Conservation (phyloP, 2,113 vertebrate genomes). For the Aegotheles bennettii region DNA sequence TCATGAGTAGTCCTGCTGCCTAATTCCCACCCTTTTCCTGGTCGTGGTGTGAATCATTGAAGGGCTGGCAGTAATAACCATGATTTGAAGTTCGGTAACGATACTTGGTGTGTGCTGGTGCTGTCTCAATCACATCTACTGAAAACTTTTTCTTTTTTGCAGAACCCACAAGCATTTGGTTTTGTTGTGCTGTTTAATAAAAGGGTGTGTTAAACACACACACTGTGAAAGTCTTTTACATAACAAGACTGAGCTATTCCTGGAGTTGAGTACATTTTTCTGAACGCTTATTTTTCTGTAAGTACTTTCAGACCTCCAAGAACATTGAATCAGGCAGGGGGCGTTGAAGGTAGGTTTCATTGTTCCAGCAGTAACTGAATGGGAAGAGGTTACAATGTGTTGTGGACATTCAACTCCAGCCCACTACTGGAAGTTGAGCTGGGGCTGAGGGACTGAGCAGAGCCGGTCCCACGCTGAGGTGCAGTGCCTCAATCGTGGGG, state of each 20-base stretch:
- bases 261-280: background rate
- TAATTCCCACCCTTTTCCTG: accelerated
- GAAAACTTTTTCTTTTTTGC: background rate
- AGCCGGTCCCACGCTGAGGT: no score
- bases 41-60: background rate
- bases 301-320: background rate
- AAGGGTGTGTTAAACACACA: background rate
- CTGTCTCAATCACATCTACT: background rate
- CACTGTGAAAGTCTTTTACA: background rate
- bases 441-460: no score
- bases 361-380: background rate
- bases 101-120: background rate
- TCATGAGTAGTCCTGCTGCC: accelerated
- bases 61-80: background rate
- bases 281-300: background rate
- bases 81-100: background rate
- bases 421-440: no score
- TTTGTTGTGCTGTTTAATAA: background rate
- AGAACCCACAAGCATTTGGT: background rate
- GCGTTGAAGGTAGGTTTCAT: no score
- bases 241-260: background rate
- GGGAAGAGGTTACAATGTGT: background rate
- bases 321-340: no score
- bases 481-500: no score
- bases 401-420: background rate